phyloP scores from a whole-genome alignment of 2,888 invertebrate species.

The Hyles lineata region DNA sequence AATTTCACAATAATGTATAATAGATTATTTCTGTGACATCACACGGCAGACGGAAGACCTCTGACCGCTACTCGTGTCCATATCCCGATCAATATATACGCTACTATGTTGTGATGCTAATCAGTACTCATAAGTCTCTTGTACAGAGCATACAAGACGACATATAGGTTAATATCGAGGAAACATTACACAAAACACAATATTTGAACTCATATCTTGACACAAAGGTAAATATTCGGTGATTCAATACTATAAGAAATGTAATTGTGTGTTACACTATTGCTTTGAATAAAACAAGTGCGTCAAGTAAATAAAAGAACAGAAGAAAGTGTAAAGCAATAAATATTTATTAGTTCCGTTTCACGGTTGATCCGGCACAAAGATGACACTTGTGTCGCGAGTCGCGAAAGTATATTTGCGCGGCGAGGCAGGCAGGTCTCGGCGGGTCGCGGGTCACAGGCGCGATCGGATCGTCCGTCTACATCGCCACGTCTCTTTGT shows the following conservation, averaged over 20 bases:
- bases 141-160: not conserved
- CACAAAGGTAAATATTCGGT: not conserved
- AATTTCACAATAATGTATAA: not conserved
- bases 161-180: not conserved
- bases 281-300: not conserved
- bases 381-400: conserved; percentile 45
- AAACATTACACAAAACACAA: not conserved
- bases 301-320: conserved; percentile 13
- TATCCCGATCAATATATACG: not conserved
- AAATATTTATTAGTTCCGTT: conserved; percentile 51
- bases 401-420: conserved; percentile 44
- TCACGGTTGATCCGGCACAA: conserved; percentile 47
- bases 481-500: conserved; percentile 37
- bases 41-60: not conserved
- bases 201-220: not conserved
- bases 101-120: not conserved
- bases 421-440: conserved; percentile 39
- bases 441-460: conserved; percentile 31
- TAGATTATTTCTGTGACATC: not conserved
- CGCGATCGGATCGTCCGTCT: not conserved
- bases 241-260: not conserved
- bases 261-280: conserved; percentile 5
- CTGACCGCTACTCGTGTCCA: not conserved
- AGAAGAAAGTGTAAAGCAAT: conserved; percentile 33
- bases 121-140: not conserved